Evolutionary conservation across 2,797 vertebrate genomes (phyloP), one percentile per base, ranked within the genome.

Genomic region (Champsocephalus gunnari): DNA sequence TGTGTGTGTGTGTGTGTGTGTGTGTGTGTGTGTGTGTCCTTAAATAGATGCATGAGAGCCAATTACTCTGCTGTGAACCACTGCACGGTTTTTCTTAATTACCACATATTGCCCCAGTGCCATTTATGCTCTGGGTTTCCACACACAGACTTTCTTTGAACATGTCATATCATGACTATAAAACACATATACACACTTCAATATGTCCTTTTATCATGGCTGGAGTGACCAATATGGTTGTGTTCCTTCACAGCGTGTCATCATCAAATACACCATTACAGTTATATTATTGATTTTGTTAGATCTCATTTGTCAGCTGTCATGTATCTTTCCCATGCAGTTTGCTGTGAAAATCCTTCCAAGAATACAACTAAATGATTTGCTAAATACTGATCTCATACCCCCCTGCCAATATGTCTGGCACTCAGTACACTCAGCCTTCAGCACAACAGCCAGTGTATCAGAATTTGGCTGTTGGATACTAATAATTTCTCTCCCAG

Each of bases 81-180:
- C 83, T 78, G 89, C 83, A 77, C 76, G 60, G 73, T 82, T 87
- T 85, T 82, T 89, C 71, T 88, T 93, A 90, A 93, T 93, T 92
- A 91, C 83, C 78, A 88, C 76, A 77, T 89, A 80, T 81, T 82
- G 83, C 88, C 88, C 65, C 53, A 48, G 86, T 87, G 79, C 84
- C 80, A 78, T 81, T 85, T 82, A 77, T 71, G 83, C 80, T 72
- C 63, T 73, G 56, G 61, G 28, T 81, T 67, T 73, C 66, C 43
- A 17, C 50, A 71, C 63, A 57, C 74, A 77, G 62, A 58, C 74
- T 50, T 64, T 58, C 71, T 79, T 34, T 70, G 61, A 79, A 82
- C 91, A 71, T 89, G 90, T 84, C 81, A 77, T 14, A 62, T 91
- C 89, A 85, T 71, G 84, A 71, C 84, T 75, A 61, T 63, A 44